Evolutionary conservation across 2,888 invertebrate species (phyloP).

Genomic region (Tromatobia lineatoria): DNA sequence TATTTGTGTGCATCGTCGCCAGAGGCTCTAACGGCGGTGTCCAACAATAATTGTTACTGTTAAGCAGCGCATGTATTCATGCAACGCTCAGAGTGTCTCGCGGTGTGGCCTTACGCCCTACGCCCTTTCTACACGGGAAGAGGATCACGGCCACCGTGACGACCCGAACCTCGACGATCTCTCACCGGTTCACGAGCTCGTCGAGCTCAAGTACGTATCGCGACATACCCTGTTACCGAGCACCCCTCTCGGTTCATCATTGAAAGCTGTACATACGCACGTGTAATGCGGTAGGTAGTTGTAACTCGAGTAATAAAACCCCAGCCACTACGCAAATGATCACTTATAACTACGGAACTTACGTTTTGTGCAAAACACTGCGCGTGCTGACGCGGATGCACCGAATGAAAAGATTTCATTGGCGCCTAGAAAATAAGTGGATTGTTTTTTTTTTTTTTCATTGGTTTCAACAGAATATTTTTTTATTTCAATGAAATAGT

Average conservation of each 20-base stretch:
- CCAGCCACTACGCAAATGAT: not conserved
- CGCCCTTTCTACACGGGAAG: conserved; percentile 19
- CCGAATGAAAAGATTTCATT: too few relatives aligned
- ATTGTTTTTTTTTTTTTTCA: too few relatives aligned
- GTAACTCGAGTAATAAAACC: conserved; percentile 17
- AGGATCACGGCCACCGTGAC: conserved; percentile 55
- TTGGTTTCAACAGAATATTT: too few relatives aligned
- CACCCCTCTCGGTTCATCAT: not conserved
- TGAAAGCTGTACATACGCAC: not conserved
- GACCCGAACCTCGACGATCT: conserved; percentile 29
- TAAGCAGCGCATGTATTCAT: not conserved
- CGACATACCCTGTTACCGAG: conserved; percentile 20
- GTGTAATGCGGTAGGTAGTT: conserved; percentile 17
- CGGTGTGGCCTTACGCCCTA: conserved; percentile 37
- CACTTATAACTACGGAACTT: not conserved
- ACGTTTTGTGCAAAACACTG: not conserved
- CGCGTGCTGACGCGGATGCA: not conserved
- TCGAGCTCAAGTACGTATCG: conserved; percentile 56
- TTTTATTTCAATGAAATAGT: too few relatives aligned
- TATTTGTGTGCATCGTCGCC: conserved; percentile 20
- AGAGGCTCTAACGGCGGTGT: conserved; percentile 21
- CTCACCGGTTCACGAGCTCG: conserved; percentile 23
- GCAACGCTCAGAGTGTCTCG: conserved; percentile 10
- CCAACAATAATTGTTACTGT: conserved; percentile 42
- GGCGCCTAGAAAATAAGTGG: too few relatives aligned